Evolutionary conservation across 2,888 invertebrate genomes (phyloP).

Genomic region (Caenorhabditis afra): DNA sequence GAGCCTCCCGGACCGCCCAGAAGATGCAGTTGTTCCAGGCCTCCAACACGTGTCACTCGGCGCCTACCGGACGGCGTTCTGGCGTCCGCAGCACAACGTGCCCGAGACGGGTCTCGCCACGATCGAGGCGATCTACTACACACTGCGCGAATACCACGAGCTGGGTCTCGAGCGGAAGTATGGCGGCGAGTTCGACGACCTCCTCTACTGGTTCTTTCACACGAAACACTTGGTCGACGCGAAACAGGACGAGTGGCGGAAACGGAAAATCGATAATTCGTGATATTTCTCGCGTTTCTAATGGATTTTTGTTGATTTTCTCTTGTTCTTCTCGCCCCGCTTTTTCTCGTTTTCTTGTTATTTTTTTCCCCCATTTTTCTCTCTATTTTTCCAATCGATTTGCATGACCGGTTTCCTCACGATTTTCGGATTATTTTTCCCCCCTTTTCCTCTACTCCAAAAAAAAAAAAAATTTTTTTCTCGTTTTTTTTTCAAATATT

Average conservation of each 20-base stretch:
- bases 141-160: constrained; percentile 71
- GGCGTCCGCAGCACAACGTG: constrained; percentile 81
- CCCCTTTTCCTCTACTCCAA: not conserved
- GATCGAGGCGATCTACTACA: constrained; percentile 82
- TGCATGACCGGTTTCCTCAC: constrained; percentile 4
- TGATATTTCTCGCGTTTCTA: not conserved
- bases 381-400: not conserved
- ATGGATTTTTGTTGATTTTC: not conserved
- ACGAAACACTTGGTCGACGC: constrained; percentile 63
- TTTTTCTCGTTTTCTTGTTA: not conserved
- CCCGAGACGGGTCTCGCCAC: constrained; percentile 81
- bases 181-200: constrained; percentile 71
- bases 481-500: not conserved
- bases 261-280: constrained; percentile 4
- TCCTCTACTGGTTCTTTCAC: constrained; percentile 79
- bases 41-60: constrained; percentile 81
- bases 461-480: not conserved
- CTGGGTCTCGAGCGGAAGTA: constrained; percentile 48
- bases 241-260: constrained; percentile 49
- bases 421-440: constrained; percentile 4
- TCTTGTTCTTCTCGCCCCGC: not conserved
- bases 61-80: constrained; percentile 81
- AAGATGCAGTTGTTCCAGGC: too few species aligned
- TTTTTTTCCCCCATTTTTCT: not conserved
- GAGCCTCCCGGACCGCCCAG: too few species aligned